Conservation (phyloP, 2,113 vertebrate genomes). For the Pungitius pungitius region DNA sequence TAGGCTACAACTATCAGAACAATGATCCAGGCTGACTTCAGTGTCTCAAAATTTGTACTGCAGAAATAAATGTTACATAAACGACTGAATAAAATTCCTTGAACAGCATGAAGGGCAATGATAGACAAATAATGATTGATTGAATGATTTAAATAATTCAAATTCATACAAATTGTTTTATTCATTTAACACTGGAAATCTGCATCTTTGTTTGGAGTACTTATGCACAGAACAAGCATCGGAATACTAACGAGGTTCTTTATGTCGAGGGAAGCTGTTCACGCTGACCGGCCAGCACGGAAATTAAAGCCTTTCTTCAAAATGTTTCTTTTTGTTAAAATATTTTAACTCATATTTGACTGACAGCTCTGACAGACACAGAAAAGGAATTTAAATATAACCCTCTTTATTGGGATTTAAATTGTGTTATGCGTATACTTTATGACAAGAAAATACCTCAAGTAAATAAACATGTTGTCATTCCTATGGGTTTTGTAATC, state of each 20-base stretch:
- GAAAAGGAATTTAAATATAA: neutral
- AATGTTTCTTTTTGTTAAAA: neutral
- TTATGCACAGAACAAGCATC: neutral
- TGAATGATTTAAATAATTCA: neutral
- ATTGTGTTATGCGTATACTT: neutral
- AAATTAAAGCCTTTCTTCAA: neutral
- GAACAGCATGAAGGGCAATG: neutral
- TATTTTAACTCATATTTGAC: neutral
- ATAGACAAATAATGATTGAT: neutral
- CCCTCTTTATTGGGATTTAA: neutral
- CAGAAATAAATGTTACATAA: neutral
- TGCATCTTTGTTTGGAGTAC: neutral
- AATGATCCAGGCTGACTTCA: neutral
- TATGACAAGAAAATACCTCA: neutral
- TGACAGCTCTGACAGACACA: neutral
- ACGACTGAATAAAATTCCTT: neutral
- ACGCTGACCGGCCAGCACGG: neutral
- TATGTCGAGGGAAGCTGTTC: neutral
- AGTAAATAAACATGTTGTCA: neutral
- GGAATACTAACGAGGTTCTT: neutral
- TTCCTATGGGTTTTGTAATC: neutral
- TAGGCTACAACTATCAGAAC: neutral
- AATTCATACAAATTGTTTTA: neutral
- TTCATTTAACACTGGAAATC: neutral
- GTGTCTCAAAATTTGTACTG: neutral